Percentiles rank a stretch among this genome's conserved stretches.
phyloP scores from a whole-genome alignment of 2,888 invertebrate species.

The Platypus cylindrus region DNA sequence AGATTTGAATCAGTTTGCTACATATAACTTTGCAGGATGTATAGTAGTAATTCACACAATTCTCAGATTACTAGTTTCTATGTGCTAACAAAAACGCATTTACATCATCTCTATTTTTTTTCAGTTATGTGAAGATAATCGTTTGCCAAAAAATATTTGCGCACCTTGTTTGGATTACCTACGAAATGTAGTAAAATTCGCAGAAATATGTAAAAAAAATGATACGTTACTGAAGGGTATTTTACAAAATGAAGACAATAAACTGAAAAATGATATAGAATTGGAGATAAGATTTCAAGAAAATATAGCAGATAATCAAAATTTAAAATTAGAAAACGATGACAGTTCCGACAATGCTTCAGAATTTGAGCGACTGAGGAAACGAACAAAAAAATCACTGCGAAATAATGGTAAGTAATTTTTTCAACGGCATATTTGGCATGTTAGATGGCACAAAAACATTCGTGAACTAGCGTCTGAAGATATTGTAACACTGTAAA shows the following conservation, averaged over 20 bases:
- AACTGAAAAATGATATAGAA: constrained; percentile 6
- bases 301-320: too few relatives aligned
- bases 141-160: constrained; percentile 18
- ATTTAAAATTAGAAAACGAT: constrained; percentile 6
- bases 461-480: too few relatives aligned
- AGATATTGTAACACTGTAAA: too few relatives aligned
- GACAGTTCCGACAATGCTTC: constrained; percentile 5
- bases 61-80: too few relatives aligned
- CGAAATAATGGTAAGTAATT: not conserved
- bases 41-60: too few relatives aligned
- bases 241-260: constrained; percentile 10
- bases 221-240: constrained; percentile 13
- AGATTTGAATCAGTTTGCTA: too few relatives aligned
- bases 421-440: too few relatives aligned
- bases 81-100: too few relatives aligned
- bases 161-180: constrained; percentile 12
- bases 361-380: constrained; percentile 1
- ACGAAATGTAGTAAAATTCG: constrained; percentile 16
- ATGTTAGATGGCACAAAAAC: too few relatives aligned
- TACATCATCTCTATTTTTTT: too few relatives aligned
- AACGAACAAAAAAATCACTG: constrained; percentile 1
- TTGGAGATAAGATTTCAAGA: too few relatives aligned
- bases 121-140: constrained; percentile 11
- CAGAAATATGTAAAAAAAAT: constrained; percentile 16
- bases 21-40: too few relatives aligned